Conservation (phyloP, 2,797 vertebrate genomes). For the Enteromius mattozi region DNA sequence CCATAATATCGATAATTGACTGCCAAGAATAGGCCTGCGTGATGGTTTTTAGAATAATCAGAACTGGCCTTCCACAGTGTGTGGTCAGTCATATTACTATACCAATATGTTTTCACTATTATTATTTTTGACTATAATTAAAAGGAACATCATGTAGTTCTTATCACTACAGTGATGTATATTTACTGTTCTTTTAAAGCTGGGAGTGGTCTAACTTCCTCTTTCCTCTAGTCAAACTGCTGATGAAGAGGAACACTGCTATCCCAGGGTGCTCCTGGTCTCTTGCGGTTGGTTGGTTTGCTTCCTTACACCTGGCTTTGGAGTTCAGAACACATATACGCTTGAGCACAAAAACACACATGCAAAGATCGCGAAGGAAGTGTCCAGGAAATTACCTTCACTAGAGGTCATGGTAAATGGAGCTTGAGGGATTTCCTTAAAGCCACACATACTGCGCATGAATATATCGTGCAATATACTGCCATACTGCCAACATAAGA, state of each 20-base stretch:
- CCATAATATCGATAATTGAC: background rate
- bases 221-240: conserved; percentile 35
- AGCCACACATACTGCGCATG: background rate
- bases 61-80: background rate
- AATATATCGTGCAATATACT: background rate
- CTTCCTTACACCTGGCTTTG: conserved; percentile 27
- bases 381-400: conserved; percentile 34
- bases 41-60: background rate
- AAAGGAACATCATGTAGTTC: conserved; percentile 13
- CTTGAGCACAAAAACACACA: conserved; percentile 17
- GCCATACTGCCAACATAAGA: conserved; percentile 2
- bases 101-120: background rate
- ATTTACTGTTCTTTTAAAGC: background rate
- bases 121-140: background rate
- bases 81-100: background rate
- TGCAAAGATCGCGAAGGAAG: conserved; percentile 30
- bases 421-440: conserved; percentile 54
- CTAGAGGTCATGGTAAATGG: conserved; percentile 53
- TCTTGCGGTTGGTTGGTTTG: conserved; percentile 30
- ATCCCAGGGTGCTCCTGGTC: conserved; percentile 53
- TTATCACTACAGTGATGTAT: conserved; percentile 18
- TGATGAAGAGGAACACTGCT: conserved; percentile 39
- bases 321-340: background rate
- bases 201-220: conserved; percentile 47
- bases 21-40: background rate